Evolutionary conservation across 1,140 invertebrate species (phyloP), one percentile per base, ranked within the genome.

Genomic region (Pentalonia nigronervosa): DNA sequence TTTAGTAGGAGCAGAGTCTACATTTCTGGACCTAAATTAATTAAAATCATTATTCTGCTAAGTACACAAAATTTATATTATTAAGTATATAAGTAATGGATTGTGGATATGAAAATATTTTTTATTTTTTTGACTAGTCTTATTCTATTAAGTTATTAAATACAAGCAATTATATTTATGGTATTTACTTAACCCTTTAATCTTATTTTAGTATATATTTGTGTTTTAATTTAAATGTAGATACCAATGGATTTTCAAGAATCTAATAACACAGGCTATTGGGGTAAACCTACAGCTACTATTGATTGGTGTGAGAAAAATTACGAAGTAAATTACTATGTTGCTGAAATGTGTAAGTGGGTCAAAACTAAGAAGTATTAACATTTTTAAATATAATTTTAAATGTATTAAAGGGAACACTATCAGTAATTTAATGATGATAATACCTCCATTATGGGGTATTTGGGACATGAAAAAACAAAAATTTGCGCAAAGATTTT

Each of bases 281-380:
- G 94, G 94, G 94, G 94, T 45, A 88, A 87, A 93, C 94, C 94
- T 34, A 94, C 94, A 50, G 93, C 94, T 90, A 95, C 94, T 17
- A 94, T 95, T 88, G 94, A 95, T 93, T 95, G 94, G 94, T 95
- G 94, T 94, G 94, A 95, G 76, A 94, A 94, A 67, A 95, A 95
- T 90, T 95, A 95, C 91, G 94, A 94, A 94, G 94, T 94, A 8
- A 95, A 93, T 87, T 94, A 94, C 86, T 95, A 94, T 93, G 93
- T 95, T 76, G 94, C 94, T 67, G 94, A 95, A 94, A 94, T 94
- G 94, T 94, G 94, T 95, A 93, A 94, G 94, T 84, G 2, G 36
- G 36, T 47, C 1, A n/a, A 34, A 11, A 50, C 17, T 34, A 25
- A 48, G 2, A 9, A 60, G 11, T 91, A 45, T 4, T 94, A 8